Percentiles rank a stretch among this genome's conserved stretches.
Conservation (phyloP, 2,797 vertebrate genomes). For the Coracias cyanogaster region DNA sequence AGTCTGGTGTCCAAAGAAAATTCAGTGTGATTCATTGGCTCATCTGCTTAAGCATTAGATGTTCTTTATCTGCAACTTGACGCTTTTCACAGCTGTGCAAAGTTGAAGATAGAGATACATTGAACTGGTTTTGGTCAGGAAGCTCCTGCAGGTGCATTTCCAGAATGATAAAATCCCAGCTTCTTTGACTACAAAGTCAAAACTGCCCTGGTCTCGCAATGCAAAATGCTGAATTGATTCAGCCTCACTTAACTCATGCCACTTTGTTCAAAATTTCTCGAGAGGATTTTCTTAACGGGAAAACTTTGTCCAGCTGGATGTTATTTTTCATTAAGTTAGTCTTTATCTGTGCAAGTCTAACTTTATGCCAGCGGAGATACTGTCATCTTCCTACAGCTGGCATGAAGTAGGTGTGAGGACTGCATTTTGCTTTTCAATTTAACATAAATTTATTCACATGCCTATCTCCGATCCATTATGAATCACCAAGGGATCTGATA, state of each 20-base stretch:
- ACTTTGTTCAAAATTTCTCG: background rate
- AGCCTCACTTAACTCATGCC: background rate
- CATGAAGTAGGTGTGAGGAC: background rate
- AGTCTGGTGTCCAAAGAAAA: background rate
- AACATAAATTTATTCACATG: background rate
- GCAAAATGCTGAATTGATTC: background rate
- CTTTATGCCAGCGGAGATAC: background rate
- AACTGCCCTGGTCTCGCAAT: fast-evolving
- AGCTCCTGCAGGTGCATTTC: background rate
- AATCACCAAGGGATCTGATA: background rate
- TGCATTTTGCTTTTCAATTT: background rate
- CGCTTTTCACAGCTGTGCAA: background rate
- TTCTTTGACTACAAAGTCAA: background rate
- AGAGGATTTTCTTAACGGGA: background rate
- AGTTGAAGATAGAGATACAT: background rate
- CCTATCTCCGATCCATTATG: background rate
- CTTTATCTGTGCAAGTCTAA: background rate
- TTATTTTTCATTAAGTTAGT: background rate
- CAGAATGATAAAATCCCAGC: background rate
- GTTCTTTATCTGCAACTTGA: background rate
- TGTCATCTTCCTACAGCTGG: background rate
- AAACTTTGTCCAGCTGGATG: background rate
- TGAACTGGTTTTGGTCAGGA: background rate
- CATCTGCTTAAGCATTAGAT: fast-evolving
- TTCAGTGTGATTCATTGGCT: fast-evolving